These are phyloP conservation scores for Leucopsar rothschildi DNA, from an alignment of 2,113 vertebrate genomes.

Conservation along the genomic window DNA sequence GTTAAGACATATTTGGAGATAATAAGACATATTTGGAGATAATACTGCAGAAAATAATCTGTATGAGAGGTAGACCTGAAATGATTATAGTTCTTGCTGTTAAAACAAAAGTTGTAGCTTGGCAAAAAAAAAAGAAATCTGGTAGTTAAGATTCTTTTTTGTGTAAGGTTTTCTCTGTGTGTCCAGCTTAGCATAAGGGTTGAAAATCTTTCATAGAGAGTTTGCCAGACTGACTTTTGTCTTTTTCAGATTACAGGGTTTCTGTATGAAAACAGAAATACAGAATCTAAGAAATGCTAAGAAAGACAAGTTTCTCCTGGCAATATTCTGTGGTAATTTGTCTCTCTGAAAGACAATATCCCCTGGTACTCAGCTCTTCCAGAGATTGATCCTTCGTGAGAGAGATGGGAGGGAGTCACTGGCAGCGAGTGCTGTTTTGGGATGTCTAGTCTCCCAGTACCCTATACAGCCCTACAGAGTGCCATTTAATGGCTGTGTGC, in stretches of 20 bases:
- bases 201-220: background rate
- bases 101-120: background rate
- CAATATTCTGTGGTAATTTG: background rate
- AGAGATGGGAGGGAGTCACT: background rate
- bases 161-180: background rate
- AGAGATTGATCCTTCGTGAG: background rate
- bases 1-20: background rate
- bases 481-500: background rate
- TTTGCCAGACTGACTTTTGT: background rate
- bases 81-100: background rate
- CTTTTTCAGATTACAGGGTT: background rate
- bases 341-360: background rate
- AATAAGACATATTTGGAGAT: background rate
- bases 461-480: background rate
- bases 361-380: background rate
- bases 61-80: background rate
- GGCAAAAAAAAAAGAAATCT: background rate
- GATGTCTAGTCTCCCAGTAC: background rate
- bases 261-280: background rate
- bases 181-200: background rate
- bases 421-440: fast-evolving
- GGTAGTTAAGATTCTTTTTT: background rate
- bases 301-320: background rate
- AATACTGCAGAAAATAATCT: background rate
- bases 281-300: background rate